Percentiles rank a stretch among this genome's conserved stretches.
These are phyloP conservation scores for Ciconia maguari DNA, from an alignment of 2,113 vertebrate species.

Conservation along the genomic window DNA sequence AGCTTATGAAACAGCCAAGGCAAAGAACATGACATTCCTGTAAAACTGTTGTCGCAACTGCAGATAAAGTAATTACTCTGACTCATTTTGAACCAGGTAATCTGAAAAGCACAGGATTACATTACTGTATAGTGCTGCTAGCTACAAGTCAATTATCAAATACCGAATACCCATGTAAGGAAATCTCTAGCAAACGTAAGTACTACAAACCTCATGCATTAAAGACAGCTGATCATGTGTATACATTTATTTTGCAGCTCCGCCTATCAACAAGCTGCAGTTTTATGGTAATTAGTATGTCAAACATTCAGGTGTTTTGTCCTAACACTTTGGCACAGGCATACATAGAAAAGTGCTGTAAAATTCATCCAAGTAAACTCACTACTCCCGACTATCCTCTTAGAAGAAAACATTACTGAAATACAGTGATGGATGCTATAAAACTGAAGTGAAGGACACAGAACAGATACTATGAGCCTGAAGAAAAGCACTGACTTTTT, in stretches of 20 bases:
- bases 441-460: not conserved
- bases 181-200: not conserved
- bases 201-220: not conserved
- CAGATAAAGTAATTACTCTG: slow-evolving; percentile 22
- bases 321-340: not conserved
- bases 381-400: not conserved
- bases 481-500: not conserved
- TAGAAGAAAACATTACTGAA: not conserved
- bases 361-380: not conserved
- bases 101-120: slow-evolving; percentile 4
- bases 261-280: not conserved
- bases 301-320: not conserved
- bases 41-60: not conserved
- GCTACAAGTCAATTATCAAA: slow-evolving; percentile 16
- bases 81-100: slow-evolving; percentile 6
- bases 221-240: not conserved
- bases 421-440: not conserved
- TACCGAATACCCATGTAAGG: not conserved
- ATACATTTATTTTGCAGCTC: not conserved
- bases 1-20: not conserved
- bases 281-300: not conserved
- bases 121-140: not conserved
- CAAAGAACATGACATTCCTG: not conserved
- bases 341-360: not conserved
- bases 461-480: not conserved